Conservation (phyloP, 2,113 vertebrate species). For the Actenoides lindsayi region DNA sequence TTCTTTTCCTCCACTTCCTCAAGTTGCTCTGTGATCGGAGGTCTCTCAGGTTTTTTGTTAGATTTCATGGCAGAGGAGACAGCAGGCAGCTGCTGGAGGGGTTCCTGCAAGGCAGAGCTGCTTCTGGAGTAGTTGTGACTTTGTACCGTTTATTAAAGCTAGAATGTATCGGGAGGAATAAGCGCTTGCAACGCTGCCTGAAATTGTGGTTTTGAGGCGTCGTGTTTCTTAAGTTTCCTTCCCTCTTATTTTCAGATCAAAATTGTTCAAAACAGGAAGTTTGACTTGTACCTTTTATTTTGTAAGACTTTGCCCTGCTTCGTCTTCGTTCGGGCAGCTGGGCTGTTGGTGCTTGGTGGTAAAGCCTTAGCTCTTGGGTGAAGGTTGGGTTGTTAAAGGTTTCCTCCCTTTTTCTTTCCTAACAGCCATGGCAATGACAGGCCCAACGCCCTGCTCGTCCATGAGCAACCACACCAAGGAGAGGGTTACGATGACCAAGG, state of each 20-base stretch:
- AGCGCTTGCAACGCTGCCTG: not conserved
- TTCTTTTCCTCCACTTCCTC: not conserved
- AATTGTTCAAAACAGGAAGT: conserved; percentile 69
- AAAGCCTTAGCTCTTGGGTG: not conserved
- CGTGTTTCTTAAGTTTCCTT: conserved; percentile 56
- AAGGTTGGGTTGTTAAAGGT: not conserved
- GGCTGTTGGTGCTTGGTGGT: not conserved
- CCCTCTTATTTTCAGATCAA: conserved; percentile 50
- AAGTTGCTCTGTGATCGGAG: not conserved
- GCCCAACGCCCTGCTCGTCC: conserved; percentile 89
- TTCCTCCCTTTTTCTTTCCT: not conserved
- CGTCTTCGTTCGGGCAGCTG: not conserved
- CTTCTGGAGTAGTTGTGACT: not conserved
- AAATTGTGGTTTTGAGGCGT: conserved; percentile 17
- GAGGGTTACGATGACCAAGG: conserved; percentile 97
- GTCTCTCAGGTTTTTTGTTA: not conserved
- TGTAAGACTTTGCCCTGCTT: not conserved
- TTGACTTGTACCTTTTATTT: conserved; percentile 43
- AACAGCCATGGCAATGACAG: conserved; percentile 96
- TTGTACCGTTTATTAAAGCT: not conserved
- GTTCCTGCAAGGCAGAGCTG: not conserved
- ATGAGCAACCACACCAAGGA: conserved; percentile 99
- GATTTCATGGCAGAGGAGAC: not conserved
- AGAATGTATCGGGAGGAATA: not conserved
- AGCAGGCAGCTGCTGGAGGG: not conserved